A percentile compares a stretch with the other conserved stretches of the same genome.
Evolutionary conservation across 2,113 vertebrate genomes (phyloP).

Genomic region (Vulpes ferrilata): DNA sequence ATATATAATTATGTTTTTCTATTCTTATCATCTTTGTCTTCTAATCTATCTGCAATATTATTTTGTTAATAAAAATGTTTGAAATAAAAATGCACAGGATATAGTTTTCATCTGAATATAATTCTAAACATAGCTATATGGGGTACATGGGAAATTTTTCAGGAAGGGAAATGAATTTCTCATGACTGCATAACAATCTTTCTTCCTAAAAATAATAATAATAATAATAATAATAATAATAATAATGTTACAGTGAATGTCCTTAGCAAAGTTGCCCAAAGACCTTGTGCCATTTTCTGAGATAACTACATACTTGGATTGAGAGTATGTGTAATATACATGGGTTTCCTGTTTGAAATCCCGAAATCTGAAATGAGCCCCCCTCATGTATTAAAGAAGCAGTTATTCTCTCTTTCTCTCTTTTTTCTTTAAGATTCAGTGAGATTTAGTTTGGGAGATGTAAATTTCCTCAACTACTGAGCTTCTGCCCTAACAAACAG

Average conservation of each 20-base stretch:
- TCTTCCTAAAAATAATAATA: neutral
- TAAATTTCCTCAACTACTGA: neutral
- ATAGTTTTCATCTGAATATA: neutral
- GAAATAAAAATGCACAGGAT: neutral
- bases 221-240: neutral
- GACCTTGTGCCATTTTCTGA: neutral
- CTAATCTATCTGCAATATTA: neutral
- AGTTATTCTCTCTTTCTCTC: neutral
- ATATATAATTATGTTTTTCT: neutral
- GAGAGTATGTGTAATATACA: neutral
- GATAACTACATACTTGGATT: neutral
- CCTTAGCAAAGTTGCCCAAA: neutral
- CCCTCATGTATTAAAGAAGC: neutral
- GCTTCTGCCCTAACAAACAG: neutral
- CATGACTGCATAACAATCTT: neutral
- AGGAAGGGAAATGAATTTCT: neutral
- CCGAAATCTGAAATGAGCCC: neutral
- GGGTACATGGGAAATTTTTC: neutral
- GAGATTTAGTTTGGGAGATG: neutral
- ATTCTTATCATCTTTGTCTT: constrained; percentile 8
- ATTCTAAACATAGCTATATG: neutral
- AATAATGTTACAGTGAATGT: neutral
- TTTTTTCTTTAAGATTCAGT: neutral
- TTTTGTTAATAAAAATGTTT: constrained; percentile 29
- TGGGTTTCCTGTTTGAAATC: neutral